Evolutionary conservation across 2,113 vertebrate genomes (phyloP), one percentile per base, ranked within the genome.

Genomic region (Malaclemys terrapin): DNA sequence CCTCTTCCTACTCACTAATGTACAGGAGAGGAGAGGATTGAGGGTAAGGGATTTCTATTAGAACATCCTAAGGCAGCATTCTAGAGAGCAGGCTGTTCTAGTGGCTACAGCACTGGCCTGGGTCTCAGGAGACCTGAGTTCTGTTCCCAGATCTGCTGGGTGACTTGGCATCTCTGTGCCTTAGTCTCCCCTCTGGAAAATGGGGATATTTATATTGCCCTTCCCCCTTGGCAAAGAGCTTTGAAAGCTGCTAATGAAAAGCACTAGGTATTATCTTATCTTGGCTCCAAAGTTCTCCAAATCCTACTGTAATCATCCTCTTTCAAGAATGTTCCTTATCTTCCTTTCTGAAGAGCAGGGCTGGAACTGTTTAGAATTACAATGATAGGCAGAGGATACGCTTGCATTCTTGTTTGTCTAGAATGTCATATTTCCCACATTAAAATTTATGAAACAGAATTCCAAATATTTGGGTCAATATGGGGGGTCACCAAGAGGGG

Each of bases 321-420:
- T 94, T 96, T 75, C 69, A 75, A 10, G n/a, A 75, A 75, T 24
- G 69, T 42, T 38, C 97, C 96, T 95, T 94, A 87, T 85, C 93
- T 89, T 89, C 87, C 69, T 95, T 95, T 93, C 88, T 87, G 84
- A 95, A 90, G 38, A 94, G 57, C 89, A 75, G 87, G n/a, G 50
- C 47, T 0, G 0, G 93, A 47, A 45, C 85, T 95, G 57, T 87
- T 97, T 93, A 83, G 94, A 91, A 97, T 95, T 87, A 75, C 90
- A 90, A 1, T 79, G 81, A 89, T 93, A 95, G 89, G 81, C 85
- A 95, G 92, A 95, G 89, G 87, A 95, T 93, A 87, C 0, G 57
- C 56, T 53, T 95, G 94, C 96, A 97, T 96, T 96, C 93, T 89
- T 97, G 57, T 88, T 96, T 95, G 97, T 97, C 97, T 97, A 96